phyloP scores from a whole-genome alignment of 1,140 invertebrate genomes.

The Drosophila kanapiae region DNA sequence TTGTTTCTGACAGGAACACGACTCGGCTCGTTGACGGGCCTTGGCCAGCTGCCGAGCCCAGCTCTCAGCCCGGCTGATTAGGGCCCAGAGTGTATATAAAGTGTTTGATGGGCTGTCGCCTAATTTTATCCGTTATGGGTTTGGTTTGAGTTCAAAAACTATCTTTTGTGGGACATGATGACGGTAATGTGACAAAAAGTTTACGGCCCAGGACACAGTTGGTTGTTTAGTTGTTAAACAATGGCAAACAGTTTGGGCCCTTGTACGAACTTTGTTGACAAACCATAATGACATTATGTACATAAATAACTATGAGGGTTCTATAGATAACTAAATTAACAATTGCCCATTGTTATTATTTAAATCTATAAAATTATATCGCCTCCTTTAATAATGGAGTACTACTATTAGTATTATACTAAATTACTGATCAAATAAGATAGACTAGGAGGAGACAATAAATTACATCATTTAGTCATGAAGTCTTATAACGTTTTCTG shows the following conservation, averaged over 20 bases:
- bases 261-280: background rate
- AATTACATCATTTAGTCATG: too few relatives aligned
- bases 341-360: too few relatives aligned
- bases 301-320: background rate
- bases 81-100: conserved; percentile 31
- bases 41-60: conserved; percentile 8
- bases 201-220: background rate
- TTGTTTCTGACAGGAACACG: conserved; percentile 64
- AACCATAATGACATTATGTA: background rate
- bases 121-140: conserved; percentile 26
- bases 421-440: too few relatives aligned
- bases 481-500: too few relatives aligned
- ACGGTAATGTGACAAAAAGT: conserved; percentile 37
- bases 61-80: conserved; percentile 14
- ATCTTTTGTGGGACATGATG: conserved; percentile 25
- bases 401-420: too few relatives aligned
- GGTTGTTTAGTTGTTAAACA: background rate
- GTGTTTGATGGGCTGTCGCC: conserved; percentile 36
- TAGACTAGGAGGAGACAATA: too few relatives aligned
- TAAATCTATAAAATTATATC: too few relatives aligned
- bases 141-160: conserved; percentile 16
- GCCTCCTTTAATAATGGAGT: too few relatives aligned
- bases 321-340: too few relatives aligned
- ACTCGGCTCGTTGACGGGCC: conserved; percentile 10
- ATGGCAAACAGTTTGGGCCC: background rate